Evolutionary conservation across 2,797 vertebrate genomes (phyloP).

Genomic region (Octomys mimax): DNA sequence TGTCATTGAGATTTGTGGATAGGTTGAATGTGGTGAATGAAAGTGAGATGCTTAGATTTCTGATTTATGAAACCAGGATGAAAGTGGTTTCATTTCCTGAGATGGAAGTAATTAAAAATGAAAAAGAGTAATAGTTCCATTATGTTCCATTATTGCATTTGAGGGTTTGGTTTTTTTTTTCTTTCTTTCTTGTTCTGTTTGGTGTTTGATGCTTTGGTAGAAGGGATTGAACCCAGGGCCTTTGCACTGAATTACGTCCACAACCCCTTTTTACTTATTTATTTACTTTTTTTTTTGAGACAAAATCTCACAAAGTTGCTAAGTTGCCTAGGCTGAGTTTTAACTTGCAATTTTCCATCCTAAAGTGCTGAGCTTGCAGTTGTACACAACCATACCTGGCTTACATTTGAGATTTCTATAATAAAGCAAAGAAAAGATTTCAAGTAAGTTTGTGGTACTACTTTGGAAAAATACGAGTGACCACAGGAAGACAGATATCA

Average conservation of each 20-base stretch:
- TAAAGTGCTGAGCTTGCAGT: background rate
- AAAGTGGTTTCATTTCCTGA: background rate
- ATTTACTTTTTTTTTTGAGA: background rate
- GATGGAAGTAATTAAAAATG: background rate
- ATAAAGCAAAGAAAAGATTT: background rate
- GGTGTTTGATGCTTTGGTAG: background rate
- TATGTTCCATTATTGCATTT: background rate
- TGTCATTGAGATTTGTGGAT: background rate
- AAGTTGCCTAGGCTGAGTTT: background rate
- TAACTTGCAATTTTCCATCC: background rate
- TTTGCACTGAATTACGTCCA: background rate
- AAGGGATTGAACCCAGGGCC: background rate
- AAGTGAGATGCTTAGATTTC: background rate
- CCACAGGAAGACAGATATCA: background rate
- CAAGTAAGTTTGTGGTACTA: background rate
- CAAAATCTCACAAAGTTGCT: background rate
- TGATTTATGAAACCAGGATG: background rate
- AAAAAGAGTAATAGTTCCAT: background rate
- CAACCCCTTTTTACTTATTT: background rate
- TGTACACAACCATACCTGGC: background rate
- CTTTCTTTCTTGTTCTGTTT: too few species aligned
- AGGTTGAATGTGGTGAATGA: background rate
- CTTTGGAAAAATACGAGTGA: background rate
- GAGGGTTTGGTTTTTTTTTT: background rate
- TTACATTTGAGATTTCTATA: background rate